Percentiles rank a stretch among this genome's conserved stretches.
phyloP scores from a whole-genome alignment of 2,113 vertebrate genomes.

The Pollachius pollachius region DNA sequence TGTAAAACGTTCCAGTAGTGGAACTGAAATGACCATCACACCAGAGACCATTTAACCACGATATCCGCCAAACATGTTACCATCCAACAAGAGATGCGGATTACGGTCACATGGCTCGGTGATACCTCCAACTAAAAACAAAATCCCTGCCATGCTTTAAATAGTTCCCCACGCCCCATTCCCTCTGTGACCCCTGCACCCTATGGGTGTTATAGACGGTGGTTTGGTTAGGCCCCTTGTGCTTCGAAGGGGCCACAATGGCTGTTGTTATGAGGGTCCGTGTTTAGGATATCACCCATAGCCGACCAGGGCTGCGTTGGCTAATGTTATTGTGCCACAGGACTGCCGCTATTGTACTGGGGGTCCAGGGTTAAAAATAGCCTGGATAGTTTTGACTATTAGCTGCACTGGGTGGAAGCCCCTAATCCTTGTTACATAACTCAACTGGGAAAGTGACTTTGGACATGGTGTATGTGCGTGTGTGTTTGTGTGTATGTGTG shows the following conservation, averaged over 20 bases:
- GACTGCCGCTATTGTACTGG: conserved; percentile 53
- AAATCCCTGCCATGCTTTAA: neutral
- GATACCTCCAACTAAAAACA: conserved; percentile 19
- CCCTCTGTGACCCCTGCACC: too few species aligned
- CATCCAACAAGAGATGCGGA: neutral
- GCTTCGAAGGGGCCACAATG: neutral
- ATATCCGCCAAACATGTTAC: too few species aligned
- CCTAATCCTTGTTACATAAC: conserved; percentile 67
- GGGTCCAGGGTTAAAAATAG: conserved; percentile 62
- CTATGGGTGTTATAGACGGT: neutral
- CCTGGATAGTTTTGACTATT: conserved; percentile 51
- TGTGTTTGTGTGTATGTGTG: conserved; percentile 14
- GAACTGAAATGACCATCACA: too few species aligned
- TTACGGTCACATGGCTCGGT: neutral
- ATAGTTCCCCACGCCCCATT: neutral
- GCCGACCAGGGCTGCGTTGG: conserved; percentile 21
- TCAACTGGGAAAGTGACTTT: conserved; percentile 12
- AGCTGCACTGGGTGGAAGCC: conserved; percentile 44
- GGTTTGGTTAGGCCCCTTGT: conserved; percentile 5
- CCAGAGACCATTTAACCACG: too few species aligned
- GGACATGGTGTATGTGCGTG: conserved; percentile 13
- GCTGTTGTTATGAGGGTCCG: conserved; percentile 22
- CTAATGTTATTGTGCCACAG: conserved; percentile 35
- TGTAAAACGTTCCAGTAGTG: too few species aligned
- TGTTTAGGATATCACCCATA: conserved; percentile 16